Conservation (phyloP, 2,113 vertebrate genomes). For the Bothrops jararaca region DNA sequence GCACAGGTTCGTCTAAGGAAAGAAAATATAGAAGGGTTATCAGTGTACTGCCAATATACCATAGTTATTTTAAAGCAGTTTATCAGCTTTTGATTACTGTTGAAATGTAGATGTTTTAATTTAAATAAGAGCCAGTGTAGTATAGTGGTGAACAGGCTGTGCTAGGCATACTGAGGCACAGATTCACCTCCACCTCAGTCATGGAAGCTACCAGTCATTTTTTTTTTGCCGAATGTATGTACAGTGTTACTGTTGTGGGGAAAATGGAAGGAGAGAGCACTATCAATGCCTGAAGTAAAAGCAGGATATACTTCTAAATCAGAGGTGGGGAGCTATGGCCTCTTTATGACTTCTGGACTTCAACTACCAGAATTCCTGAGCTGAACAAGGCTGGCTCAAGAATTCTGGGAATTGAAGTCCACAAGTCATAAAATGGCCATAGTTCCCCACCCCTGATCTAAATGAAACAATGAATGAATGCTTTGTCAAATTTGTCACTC, state of each 20-base stretch:
- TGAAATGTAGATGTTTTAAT: neutral
- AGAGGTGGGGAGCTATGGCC: neutral
- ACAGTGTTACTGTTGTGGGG: neutral
- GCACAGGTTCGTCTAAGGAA: constrained; percentile 89
- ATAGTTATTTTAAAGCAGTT: neutral
- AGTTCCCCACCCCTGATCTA: neutral
- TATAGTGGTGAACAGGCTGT: neutral
- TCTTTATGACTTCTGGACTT: neutral
- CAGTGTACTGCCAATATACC: neutral
- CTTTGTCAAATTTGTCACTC: neutral
- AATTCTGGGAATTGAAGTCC: neutral
- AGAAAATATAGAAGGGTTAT: constrained; percentile 24
- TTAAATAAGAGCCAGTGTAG: neutral
- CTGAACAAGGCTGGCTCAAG: neutral
- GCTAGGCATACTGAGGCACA: neutral
- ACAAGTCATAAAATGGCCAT: neutral
- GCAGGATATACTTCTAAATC: neutral
- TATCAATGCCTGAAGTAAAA: neutral
- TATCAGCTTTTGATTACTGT: neutral
- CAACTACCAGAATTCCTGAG: neutral
- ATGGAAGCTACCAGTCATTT: neutral
- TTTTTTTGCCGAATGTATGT: neutral
- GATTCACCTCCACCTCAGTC: neutral
- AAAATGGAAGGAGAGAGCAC: neutral
- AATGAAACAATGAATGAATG: neutral